Conservation (phyloP, 2,113 vertebrate genomes). For the Mesoclemmys tuberculata region DNA sequence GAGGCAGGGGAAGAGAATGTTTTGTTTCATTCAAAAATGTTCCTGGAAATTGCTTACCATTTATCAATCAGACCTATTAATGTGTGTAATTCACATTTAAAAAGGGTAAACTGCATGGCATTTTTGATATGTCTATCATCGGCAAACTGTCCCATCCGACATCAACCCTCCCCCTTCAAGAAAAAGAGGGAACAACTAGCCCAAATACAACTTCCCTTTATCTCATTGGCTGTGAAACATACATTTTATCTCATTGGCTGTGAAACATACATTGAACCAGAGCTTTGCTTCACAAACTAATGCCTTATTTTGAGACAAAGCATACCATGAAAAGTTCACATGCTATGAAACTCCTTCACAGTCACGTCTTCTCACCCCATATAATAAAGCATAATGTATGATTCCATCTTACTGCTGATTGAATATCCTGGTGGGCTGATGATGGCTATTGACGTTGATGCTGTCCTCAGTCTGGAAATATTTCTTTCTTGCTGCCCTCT, state of each 20-base stretch:
- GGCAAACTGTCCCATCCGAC: background rate
- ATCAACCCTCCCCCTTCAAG: background rate
- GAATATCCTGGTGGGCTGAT: background rate
- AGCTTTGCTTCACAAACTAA: background rate
- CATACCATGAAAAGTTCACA: background rate
- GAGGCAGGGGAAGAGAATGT: background rate
- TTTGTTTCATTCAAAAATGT: background rate
- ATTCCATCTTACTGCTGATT: background rate
- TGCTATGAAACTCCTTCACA: background rate
- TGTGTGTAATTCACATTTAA: background rate
- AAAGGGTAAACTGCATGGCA: background rate
- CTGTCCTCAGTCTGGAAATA: background rate
- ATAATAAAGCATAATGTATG: background rate
- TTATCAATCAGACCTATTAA: background rate
- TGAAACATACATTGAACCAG: background rate
- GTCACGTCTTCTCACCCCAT: background rate
- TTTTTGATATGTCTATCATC: background rate
- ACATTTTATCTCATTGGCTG: too few species aligned
- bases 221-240: background rate
- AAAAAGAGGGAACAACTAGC: background rate
- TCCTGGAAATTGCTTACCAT: background rate
- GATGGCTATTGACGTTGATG: background rate
- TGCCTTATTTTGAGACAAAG: background rate
- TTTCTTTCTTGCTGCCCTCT: background rate
- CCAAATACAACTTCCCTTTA: background rate